Evolutionary conservation across 2,888 invertebrate species (phyloP), one percentile per base, ranked within the genome.

Genomic region (Dryadula phaetusa): DNA sequence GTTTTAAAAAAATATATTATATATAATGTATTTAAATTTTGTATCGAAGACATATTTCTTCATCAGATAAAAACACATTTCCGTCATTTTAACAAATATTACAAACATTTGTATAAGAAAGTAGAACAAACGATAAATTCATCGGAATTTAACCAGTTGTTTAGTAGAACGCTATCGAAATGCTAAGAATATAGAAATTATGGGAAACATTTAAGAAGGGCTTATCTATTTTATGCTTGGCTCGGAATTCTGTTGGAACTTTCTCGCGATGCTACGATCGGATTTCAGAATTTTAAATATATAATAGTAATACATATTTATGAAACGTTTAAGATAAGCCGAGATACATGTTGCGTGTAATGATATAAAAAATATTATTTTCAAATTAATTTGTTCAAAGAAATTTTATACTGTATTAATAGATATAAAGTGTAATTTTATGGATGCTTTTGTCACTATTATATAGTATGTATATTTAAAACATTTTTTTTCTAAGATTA

Each of bases 211-310:
- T 64, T 64, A 18, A 56, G 49, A 64, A 71, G 72, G 78, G 77
- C 77, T 85, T 85, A 87, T 87, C 85, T 84, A 75, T 73, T 84
- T 84, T 82, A 85, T 80, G 80, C 80, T 78, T 78, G 72, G 77
- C 75, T 80, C 72, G 74, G 77, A 82, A 80, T 83, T 83, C 81
- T 78, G 81, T 82, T 78, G 69, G 74, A 40, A 78, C 75, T 78
- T 79, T 79, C 79, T 52, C 16, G 49, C 28, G n/a, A 28, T 52
- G 49, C 77, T 77, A 69, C 73, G 76, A 74, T 68, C 69, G 67
- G 74, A 64, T 76, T 70, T 64, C 49, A 40, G 47, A 64, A 47
- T 44, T 65, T 66, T 47, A 28, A 14, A 62, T 47, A 64, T 53
- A 60, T 46, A 62, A 52, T n/a, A 52, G 28, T 52, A 28, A 28